Percentiles rank a stretch among this genome's conserved stretches.
These are phyloP conservation scores for Eulemur albifrons DNA, from an alignment of 2,797 vertebrate species.

Conservation along the genomic window DNA sequence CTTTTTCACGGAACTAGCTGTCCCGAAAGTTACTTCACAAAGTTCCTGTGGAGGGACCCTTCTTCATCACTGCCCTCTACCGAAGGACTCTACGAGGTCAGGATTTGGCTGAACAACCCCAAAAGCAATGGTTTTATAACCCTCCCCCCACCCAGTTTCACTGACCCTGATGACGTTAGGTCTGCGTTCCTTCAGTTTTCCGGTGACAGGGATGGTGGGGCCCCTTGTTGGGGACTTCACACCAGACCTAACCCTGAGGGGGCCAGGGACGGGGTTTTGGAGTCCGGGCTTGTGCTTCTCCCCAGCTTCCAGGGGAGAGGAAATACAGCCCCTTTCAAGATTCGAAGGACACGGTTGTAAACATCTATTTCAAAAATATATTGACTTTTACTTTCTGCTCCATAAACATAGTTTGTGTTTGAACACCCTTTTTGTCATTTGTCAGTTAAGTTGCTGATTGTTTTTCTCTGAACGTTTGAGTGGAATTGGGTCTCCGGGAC, in stretches of 20 bases:
- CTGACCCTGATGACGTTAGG: fast-evolving
- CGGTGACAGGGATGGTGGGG: fast-evolving
- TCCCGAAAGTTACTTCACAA: fast-evolving
- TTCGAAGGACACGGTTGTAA: not conserved
- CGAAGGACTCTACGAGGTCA: not conserved
- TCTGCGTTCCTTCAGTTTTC: fast-evolving
- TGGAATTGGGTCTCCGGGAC: not conserved
- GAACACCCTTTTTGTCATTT: not conserved
- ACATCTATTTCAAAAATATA: not conserved
- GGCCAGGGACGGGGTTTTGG: fast-evolving
- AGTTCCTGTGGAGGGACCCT: fast-evolving
- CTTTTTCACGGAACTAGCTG: fast-evolving
- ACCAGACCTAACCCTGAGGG: fast-evolving
- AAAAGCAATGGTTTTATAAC: fast-evolving
- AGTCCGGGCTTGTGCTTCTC: fast-evolving
- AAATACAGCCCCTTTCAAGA: fast-evolving
- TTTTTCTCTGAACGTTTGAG: not conserved
- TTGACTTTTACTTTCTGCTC: not conserved
- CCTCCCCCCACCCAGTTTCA: fast-evolving
- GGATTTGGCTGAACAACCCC: not conserved
- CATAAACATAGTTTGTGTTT: fast-evolving
- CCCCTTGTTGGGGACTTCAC: not conserved
- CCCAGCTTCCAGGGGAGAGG: not conserved
- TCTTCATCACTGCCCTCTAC: not conserved
- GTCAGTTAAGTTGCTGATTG: not conserved